phyloP scores from a whole-genome alignment of 2,888 invertebrate species.

The Uloborus plumipes region DNA sequence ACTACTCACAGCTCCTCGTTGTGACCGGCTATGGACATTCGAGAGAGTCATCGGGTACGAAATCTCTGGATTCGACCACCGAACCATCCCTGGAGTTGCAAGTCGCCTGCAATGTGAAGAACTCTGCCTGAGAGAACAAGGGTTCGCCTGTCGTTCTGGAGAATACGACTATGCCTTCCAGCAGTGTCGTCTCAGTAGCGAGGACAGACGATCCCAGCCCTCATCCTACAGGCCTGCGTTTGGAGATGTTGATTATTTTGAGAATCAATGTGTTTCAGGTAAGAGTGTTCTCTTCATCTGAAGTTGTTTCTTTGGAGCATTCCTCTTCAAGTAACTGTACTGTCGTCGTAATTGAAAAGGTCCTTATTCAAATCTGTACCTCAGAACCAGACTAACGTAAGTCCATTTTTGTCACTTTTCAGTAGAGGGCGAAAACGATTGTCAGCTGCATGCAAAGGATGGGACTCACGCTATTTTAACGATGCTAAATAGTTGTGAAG shows the following conservation, averaged over 20 bases:
- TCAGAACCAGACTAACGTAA: too few species aligned
- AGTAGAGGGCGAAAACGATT: too few species aligned
- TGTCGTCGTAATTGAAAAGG: too few species aligned
- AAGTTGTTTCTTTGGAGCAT: not conserved
- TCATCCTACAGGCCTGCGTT: conserved; percentile 75
- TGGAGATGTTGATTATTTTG: conserved; percentile 83
- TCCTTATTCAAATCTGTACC: too few species aligned
- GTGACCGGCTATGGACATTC: conserved; percentile 80
- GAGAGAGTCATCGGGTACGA: conserved; percentile 83
- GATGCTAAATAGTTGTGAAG: too few species aligned
- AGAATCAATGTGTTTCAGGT: conserved; percentile 79
- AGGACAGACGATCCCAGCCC: conserved; percentile 78
- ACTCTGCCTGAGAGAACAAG: conserved; percentile 75
- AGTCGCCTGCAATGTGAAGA: conserved; percentile 81
- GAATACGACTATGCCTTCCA: conserved; percentile 73
- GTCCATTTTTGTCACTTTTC: too few species aligned
- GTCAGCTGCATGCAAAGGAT: too few species aligned
- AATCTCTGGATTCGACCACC: conserved; percentile 79
- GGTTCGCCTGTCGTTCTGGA: conserved; percentile 74
- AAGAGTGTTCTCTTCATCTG: not conserved
- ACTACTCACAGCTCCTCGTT: conserved; percentile 60
- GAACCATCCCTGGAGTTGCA: conserved; percentile 76
- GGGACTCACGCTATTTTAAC: too few species aligned
- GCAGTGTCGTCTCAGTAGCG: conserved; percentile 79
- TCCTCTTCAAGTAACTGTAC: too few species aligned